Evolutionary conservation across 2,888 invertebrate species (phyloP).

Genomic region (Hyalella azteca): DNA sequence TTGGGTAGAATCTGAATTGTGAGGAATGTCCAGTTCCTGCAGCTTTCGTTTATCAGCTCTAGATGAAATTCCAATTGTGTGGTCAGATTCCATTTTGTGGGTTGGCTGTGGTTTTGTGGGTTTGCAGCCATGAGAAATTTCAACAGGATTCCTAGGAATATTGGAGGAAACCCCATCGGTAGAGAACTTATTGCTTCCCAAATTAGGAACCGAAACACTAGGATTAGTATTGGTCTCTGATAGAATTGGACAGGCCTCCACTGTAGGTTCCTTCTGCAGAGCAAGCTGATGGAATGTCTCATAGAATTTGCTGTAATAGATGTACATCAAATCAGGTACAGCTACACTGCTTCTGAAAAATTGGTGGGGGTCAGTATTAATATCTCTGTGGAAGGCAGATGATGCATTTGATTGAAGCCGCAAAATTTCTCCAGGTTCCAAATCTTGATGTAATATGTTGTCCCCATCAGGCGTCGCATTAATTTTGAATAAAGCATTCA

Average conservation of each 20-base stretch:
- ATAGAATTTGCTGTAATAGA: slow-evolving; percentile 15
- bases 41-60: background rate
- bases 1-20: background rate
- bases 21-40: background rate
- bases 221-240: background rate
- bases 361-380: background rate
- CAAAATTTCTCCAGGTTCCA: slow-evolving; percentile 7
- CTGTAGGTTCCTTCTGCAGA: background rate
- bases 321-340: background rate
- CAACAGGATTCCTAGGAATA: background rate
- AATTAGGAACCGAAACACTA: background rate
- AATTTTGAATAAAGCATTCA: background rate
- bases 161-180: background rate
- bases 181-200: background rate
- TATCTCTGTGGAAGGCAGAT: background rate
- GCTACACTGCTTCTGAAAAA: background rate
- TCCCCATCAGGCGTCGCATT: background rate
- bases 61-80: background rate
- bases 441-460: background rate
- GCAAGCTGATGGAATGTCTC: slow-evolving; percentile 9
- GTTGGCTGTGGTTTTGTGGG: no score
- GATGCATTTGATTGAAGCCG: background rate
- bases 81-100: background rate
- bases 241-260: background rate
- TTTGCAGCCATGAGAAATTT: no score